These are phyloP conservation scores for Myotis vivesi DNA, from an alignment of 2,797 vertebrate species.

Conservation along the genomic window DNA sequence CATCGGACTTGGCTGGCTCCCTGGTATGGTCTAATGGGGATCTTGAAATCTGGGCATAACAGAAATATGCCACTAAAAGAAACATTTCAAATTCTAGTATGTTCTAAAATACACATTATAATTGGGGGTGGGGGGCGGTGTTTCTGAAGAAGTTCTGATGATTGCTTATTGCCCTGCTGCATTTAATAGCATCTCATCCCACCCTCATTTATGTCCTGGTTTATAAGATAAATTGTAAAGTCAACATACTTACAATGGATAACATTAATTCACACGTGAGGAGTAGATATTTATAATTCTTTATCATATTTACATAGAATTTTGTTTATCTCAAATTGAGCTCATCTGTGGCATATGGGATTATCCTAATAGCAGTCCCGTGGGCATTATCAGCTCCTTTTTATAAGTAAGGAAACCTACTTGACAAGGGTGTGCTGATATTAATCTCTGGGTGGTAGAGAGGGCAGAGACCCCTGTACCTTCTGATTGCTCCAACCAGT, in stretches of 20 bases:
- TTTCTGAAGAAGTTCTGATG: not conserved
- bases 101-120: not conserved
- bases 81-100: not conserved
- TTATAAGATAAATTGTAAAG: not conserved
- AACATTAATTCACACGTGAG: not conserved
- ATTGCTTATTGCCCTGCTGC: not conserved
- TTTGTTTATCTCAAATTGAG: not conserved
- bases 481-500: not conserved
- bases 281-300: not conserved
- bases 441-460: not conserved
- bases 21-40: too few species aligned
- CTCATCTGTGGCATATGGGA: not conserved
- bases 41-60: too few species aligned
- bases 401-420: not conserved
- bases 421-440: not conserved
- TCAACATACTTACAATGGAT: not conserved
- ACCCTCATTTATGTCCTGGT: not conserved
- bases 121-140: accelerated
- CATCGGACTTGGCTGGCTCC: too few species aligned
- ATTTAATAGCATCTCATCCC: not conserved
- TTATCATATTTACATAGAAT: not conserved
- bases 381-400: not conserved
- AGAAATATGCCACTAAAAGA: not conserved
- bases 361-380: not conserved
- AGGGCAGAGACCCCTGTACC: not conserved